Conservation (phyloP, 2,888 invertebrate species). For the Sphinx pinastri region DNA sequence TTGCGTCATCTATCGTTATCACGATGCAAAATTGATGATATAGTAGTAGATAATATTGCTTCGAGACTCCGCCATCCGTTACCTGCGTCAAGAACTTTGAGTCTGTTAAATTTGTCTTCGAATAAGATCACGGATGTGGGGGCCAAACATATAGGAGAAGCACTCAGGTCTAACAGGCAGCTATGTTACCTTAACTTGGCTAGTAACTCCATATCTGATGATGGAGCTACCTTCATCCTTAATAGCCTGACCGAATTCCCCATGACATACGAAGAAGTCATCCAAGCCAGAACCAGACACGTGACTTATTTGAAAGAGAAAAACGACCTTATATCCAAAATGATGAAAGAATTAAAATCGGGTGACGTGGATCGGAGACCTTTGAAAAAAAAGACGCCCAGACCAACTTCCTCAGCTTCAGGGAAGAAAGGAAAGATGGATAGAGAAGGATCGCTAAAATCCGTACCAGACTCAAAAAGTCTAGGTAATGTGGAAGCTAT, state of each 20-base stretch:
- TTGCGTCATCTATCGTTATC: slow-evolving; percentile 57
- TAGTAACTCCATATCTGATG: slow-evolving; percentile 58
- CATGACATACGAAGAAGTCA: slow-evolving; percentile 51
- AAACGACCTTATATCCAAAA: slow-evolving; percentile 39
- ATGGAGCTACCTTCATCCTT: slow-evolving; percentile 50
- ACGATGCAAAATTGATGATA: slow-evolving; percentile 58
- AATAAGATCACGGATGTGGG: slow-evolving; percentile 64
- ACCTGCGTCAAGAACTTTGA: slow-evolving; percentile 53
- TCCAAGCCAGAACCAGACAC: slow-evolving; percentile 39
- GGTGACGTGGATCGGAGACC: slow-evolving; percentile 42
- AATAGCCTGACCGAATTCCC: slow-evolving; percentile 50
- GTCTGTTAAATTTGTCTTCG: slow-evolving; percentile 57
- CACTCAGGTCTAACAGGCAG: slow-evolving; percentile 55
- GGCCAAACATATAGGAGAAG: slow-evolving; percentile 48
- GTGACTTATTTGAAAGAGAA: slow-evolving; percentile 51
- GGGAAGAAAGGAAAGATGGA: slow-evolving; percentile 44
- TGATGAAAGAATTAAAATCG: slow-evolving; percentile 42
- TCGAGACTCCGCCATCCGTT: slow-evolving; percentile 42
- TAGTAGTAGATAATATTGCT: slow-evolving; percentile 48
- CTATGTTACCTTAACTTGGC: slow-evolving; percentile 61
- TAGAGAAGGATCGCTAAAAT: slow-evolving; percentile 41
- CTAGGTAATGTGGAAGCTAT: slow-evolving; percentile 36
- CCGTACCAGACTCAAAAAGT: slow-evolving; percentile 40
- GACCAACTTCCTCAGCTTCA: slow-evolving; percentile 21
- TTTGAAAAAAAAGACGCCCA: slow-evolving; percentile 38